Conservation (phyloP, 1,140 invertebrate species). For the Stenopsyche tienmushanensis region DNA sequence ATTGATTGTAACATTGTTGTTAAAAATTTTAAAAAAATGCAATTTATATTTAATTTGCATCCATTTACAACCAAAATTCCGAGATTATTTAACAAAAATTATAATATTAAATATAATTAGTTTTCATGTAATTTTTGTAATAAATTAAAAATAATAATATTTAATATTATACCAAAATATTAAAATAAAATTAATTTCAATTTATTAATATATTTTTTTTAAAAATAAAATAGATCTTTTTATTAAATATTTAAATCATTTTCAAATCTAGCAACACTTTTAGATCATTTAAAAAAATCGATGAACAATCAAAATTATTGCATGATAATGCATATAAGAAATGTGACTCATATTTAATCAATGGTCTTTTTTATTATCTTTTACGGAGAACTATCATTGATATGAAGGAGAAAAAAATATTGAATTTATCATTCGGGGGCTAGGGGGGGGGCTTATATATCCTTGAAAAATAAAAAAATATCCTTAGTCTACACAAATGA, state of each 20-base stretch:
- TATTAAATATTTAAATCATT: background rate
- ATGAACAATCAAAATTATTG: too few relatives aligned
- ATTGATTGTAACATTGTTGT: too few relatives aligned
- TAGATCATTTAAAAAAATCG: constrained; percentile 19
- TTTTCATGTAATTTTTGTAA: background rate
- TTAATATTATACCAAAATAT: background rate
- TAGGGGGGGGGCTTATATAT: too few relatives aligned
- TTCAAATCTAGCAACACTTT: background rate
- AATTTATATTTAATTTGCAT: background rate
- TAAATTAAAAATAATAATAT: background rate
- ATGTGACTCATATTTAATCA: too few relatives aligned
- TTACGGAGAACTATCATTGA: too few relatives aligned
- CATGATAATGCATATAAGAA: too few relatives aligned
- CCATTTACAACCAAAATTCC: background rate
- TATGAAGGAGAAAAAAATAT: too few relatives aligned
- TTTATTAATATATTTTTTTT: background rate
- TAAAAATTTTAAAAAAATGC: background rate
- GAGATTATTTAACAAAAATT: background rate
- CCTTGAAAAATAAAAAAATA: too few relatives aligned
- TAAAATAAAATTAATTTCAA: background rate
- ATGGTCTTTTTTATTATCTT: too few relatives aligned
- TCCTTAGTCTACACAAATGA: too few relatives aligned
- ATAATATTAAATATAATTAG: background rate
- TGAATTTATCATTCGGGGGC: too few relatives aligned
- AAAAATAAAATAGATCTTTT: background rate